Base-by-base conservation (phyloP, 2,797 vertebrate genomes). In the Carduelis carduelis region DNA sequence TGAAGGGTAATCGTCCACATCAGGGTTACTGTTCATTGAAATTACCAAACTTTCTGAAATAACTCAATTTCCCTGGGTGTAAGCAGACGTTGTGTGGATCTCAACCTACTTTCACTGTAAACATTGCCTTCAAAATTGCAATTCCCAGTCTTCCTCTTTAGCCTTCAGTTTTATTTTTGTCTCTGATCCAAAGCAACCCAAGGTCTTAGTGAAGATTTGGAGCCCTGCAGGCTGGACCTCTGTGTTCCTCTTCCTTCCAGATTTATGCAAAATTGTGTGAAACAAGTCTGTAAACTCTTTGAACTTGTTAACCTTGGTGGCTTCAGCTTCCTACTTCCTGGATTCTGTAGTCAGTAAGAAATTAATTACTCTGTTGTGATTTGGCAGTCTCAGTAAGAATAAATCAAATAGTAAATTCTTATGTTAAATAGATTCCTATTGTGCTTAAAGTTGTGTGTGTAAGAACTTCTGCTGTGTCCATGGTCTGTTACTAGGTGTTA, bases 281-380 rank as follows among this genome's bases (percentile, higher is more conserved):
- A 92, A n/a, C 8, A 55, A 66, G 17, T 47, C 24, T 41, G 44
- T 39, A 60, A 22, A 30, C 27, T 70, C 5, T 43, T 37, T 17
- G 17, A 72, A 65, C 22, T n/a, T 69, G 28, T 63, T 47, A 80
- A 59, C 12, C 18, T 37, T 44, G 18, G 43, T 52, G 32, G 19
- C 39, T 91, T 95, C 47, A 72, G 35, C 55, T 79, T 84, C 78
- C 13, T 46, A 7, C 34, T 59, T 87, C 50, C n/a, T 91, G 70
- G 59, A 72, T 82, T 57, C 46, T 50, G 4, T 57, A 60, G 55
- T 65, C 63, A 59, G 24, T 46, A 64, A 83, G 72, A 95, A 80
- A 81, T 37, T 0, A 93, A 59, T 88, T 75, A 41, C 53, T 77
- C 9, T 56, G 21, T 50, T 88, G 26, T 75, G 91, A 75, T 26